Evolutionary conservation across 2,113 vertebrate species (phyloP).

Genomic region (Ammodramus savannarum): DNA sequence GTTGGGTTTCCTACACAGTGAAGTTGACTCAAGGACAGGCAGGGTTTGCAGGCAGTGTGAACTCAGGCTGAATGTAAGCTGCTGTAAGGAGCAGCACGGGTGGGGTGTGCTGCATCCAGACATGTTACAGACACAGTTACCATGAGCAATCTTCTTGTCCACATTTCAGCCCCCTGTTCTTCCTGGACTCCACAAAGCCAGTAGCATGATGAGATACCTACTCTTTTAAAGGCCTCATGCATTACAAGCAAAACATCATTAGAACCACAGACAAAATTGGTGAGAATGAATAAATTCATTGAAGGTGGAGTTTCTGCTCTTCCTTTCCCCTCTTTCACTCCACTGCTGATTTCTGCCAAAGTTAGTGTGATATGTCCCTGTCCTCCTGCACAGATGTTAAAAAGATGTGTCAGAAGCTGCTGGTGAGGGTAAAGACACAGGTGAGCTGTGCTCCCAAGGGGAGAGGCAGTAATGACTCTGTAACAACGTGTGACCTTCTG

Average conservation of each 20-base stretch:
- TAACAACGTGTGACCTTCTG: background rate
- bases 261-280: background rate
- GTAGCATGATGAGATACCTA: background rate
- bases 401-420: background rate
- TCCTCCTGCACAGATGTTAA: background rate
- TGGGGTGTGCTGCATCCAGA: background rate
- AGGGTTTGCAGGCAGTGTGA: background rate
- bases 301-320: background rate
- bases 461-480: background rate
- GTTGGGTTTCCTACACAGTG: background rate
- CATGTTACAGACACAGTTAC: background rate
- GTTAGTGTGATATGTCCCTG: background rate
- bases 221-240: background rate
- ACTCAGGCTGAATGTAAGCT: background rate
- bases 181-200: background rate
- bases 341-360: background rate
- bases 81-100: background rate
- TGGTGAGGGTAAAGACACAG: background rate
- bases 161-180: background rate
- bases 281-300: background rate
- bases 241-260: background rate
- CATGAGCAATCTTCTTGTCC: background rate
- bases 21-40: background rate
- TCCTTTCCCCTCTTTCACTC: background rate
- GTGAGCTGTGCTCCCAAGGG: background rate